Evolutionary conservation across 2,888 invertebrate species (phyloP), one percentile per base, ranked within the genome.

Genomic region (Protophormia terraenovae): DNA sequence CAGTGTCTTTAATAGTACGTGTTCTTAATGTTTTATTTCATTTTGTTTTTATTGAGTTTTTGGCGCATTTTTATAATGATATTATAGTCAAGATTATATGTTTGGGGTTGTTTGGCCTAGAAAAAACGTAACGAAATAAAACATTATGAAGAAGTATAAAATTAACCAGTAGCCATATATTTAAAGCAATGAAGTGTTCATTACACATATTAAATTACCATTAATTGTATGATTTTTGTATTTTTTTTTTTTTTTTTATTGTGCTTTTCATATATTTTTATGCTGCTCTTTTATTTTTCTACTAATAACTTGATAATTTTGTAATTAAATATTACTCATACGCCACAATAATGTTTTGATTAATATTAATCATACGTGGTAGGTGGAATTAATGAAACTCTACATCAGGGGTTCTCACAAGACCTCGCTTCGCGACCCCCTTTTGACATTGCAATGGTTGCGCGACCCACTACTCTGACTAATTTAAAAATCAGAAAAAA

Each of bases 91-190:
- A 75, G 60, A 72, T 84, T 84, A 77, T 66, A 83, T 55, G 83
- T 53, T 64, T 76, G 41, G 67, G 38, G 47, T 67, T 67, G 24
- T 41, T 77, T 81, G 72, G 84, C 72, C 80, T 84, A 80, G 76
- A 84, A 81, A 81, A 77, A 38, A 38, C 3, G n/a, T n/a, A n/a
- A n/a, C n/a, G n/a, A n/a, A 10, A 45, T n/a, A 35, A 58, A 47
- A 12, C 38, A n/a, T 66, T n/a, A 55, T 12, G 10, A 6, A 27
- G 41, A n/a, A 67, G 53, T 72, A 77, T 81, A 22, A 72, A 35
- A 84, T 81, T 81, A 84, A 81, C 81, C 84, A 77, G 84, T 81
- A 84, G 84, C 84, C 77, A 69, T 77, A 55, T 55, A 81, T 73
- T 84, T 73, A 81, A 35, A 72, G 60, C 60, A 73, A 84, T 81